Evolutionary conservation across 2,888 invertebrate genomes (phyloP), one percentile per base, ranked within the genome.

Genomic region (Pheosia gnoma): DNA sequence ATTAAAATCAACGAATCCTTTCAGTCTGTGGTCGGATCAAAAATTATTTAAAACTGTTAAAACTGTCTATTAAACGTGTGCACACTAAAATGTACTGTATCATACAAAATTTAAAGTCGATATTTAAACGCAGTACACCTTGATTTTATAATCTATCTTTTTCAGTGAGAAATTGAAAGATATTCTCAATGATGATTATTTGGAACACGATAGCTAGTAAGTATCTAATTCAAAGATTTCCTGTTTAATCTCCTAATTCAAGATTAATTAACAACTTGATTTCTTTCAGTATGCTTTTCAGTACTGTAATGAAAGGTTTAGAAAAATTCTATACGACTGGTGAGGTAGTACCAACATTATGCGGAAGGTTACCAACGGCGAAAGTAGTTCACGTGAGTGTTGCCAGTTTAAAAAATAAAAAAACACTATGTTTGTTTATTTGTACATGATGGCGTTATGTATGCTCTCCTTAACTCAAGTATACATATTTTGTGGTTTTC

Each of bases 141-240:
- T n/a, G 8, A 13, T 51, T 25, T 13, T 5, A 13, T 51, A 7
- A 25, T 51, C 8, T 11, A 57, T 59, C n/a, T 67, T 58, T 94
- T 95, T 70, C 92, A 96, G 96, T 81, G 94, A 94, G 36, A 94
- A 95, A 11, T 91, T 97, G 38, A 88, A 94, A 70, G 94, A 94
- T 76, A 94, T 97, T 43, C 89, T 97, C 78, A 94, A 96, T 81
- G 95, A 96, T 57, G 87, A 93, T 10, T 96, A 94, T 81, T 86
- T 97, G 59, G 97, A 97, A 86, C 96, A 96, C 75, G 97, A 97
- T 88, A 96, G 96, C 54, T 97, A 95, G 97, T 97, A 91, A 95
- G 96, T 96, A 80, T 86, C 9, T 25, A 38, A 88, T 86, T 82
- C 7, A 36, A 10, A 38, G 4, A 54, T n/a, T 5, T 5, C 6